Conservation (phyloP, 2,797 vertebrate genomes). For the Kryptopterus vitreolus region DNA sequence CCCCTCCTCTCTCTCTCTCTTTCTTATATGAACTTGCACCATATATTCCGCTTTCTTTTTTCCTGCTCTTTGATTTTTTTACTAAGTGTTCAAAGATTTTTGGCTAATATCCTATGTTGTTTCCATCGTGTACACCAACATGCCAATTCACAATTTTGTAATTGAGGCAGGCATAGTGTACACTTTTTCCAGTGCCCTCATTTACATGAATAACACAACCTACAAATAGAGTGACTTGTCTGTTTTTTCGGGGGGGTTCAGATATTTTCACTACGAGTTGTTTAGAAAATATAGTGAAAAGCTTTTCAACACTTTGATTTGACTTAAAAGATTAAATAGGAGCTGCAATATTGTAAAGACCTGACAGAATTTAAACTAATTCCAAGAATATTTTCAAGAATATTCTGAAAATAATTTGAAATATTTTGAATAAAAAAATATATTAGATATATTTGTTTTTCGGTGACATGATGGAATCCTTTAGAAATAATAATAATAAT, state of each 20-base stretch:
- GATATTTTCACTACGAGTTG: not conserved
- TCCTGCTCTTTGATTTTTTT: not conserved
- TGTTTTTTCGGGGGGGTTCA: not conserved
- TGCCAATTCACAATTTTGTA: not conserved
- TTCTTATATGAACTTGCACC: conserved; percentile 2
- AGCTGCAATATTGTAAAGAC: not conserved
- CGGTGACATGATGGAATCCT: not conserved
- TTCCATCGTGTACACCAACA: not conserved
- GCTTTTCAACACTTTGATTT: not conserved
- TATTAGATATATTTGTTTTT: not conserved
- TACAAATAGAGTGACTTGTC: not conserved
- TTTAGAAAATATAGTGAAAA: not conserved
- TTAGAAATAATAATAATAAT: too few species aligned
- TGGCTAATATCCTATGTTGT: not conserved
- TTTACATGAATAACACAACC: not conserved
- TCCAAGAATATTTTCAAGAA: not conserved
- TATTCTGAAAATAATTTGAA: not conserved
- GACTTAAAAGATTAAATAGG: not conserved
- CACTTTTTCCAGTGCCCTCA: too few species aligned
- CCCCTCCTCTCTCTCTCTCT: conserved; percentile 13
- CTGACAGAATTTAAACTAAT: not conserved
- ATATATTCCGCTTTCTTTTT: not conserved
- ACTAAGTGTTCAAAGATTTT: not conserved
- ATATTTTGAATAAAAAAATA: too few species aligned
- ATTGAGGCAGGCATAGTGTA: too few species aligned